Evolutionary conservation across 2,113 vertebrate species (phyloP).

Genomic region (Podarcis raffonei): DNA sequence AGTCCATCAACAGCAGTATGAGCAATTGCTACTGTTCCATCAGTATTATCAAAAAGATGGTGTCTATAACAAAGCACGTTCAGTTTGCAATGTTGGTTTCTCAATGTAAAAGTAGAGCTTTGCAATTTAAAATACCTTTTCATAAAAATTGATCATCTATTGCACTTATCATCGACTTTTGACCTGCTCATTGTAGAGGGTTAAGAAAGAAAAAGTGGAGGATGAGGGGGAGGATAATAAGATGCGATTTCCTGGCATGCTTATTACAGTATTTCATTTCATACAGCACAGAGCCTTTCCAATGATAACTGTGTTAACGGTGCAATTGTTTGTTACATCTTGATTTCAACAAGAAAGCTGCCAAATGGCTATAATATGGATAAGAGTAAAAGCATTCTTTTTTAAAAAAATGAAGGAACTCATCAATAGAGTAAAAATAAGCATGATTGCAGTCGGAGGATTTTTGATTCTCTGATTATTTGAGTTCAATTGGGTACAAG

Average conservation of each 20-base stretch:
- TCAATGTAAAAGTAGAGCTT: slow-evolving; percentile 30
- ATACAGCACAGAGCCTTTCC: slow-evolving; percentile 58
- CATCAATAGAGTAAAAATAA: slow-evolving; percentile 55
- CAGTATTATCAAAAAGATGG: background rate
- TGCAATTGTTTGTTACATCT: slow-evolving; percentile 71
- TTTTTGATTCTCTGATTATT: slow-evolving; percentile 48
- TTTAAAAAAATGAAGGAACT: slow-evolving; percentile 48
- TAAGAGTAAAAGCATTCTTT: slow-evolving; percentile 50
- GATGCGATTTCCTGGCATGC: slow-evolving; percentile 70
- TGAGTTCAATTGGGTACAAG: slow-evolving; percentile 15
- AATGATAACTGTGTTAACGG: slow-evolving; percentile 70
- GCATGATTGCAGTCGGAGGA: slow-evolving; percentile 29
- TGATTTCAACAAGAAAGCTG: slow-evolving; percentile 70
- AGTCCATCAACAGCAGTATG: background rate
- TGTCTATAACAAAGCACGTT: background rate
- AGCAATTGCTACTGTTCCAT: background rate
- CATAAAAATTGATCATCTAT: slow-evolving; percentile 53
- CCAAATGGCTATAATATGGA: slow-evolving; percentile 65
- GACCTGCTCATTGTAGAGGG: slow-evolving; percentile 67
- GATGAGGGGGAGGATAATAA: slow-evolving; percentile 71
- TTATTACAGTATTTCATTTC: slow-evolving; percentile 75
- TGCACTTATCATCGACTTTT: slow-evolving; percentile 60
- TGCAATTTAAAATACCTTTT: slow-evolving; percentile 55
- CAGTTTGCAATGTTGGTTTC: slow-evolving; percentile 44
- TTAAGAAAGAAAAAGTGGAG: slow-evolving; percentile 50